Evolutionary conservation across 2,113 vertebrate species (phyloP).

Genomic region (Prochilodus magdalenae): DNA sequence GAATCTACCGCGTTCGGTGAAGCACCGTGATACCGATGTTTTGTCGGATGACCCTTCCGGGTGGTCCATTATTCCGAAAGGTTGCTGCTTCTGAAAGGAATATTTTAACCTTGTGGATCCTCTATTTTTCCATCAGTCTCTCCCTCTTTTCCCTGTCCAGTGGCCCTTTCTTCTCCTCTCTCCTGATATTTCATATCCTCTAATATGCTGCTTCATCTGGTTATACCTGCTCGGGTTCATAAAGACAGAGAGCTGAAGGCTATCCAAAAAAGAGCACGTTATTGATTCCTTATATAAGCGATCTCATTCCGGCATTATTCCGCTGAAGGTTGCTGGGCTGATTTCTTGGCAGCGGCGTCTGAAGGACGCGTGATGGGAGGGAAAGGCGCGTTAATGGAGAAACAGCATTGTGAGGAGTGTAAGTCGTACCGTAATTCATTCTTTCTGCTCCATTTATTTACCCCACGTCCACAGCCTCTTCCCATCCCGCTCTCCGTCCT

Average conservation of each 20-base stretch:
- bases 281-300: neutral
- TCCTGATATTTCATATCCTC: too few species aligned
- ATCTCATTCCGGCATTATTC: neutral
- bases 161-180: too few species aligned
- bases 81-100: too few species aligned
- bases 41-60: too few species aligned
- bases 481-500: neutral
- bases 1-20: too few species aligned
- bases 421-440: neutral
- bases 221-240: neutral
- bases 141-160: too few species aligned
- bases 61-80: too few species aligned
- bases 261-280: neutral
- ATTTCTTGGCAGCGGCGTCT: neutral
- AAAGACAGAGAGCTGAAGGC: neutral
- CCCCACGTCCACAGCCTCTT: neutral
- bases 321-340: neutral
- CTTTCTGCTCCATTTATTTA: conserved; percentile 4
- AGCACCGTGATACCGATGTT: too few species aligned
- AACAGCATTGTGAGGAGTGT: neutral
- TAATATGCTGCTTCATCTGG: neutral
- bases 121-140: too few species aligned
- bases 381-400: neutral
- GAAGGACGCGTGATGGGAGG: neutral
- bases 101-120: too few species aligned